These are phyloP conservation scores for Ceratosolen fusciceps DNA, from an alignment of 1,140 invertebrate species.

Conservation along the genomic window DNA sequence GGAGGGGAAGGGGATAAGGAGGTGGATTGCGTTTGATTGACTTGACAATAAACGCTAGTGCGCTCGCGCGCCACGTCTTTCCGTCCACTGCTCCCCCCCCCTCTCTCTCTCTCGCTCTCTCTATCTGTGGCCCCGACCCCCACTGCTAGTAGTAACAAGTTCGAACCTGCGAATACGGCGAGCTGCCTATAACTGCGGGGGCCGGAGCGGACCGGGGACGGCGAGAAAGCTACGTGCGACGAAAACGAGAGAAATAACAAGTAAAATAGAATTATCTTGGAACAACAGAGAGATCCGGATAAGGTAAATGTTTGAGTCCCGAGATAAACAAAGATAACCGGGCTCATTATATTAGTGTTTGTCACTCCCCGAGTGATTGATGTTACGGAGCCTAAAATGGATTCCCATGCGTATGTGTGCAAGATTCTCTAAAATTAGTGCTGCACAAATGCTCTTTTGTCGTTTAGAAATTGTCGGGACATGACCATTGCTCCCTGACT, in stretches of 20 bases:
- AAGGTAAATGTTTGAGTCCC: background rate
- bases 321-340: background rate
- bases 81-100: constrained; percentile 11
- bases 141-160: constrained; percentile 1
- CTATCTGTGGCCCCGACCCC: background rate
- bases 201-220: background rate
- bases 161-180: background rate
- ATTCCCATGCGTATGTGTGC: background rate
- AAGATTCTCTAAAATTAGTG: background rate
- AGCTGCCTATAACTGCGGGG: too few species aligned
- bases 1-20: constrained; percentile 55
- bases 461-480: constrained; percentile 7
- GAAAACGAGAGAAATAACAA: background rate
- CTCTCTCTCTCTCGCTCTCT: constrained; percentile 16
- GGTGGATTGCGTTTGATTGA: constrained; percentile 62
- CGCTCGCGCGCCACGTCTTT: background rate
- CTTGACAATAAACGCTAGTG: constrained; percentile 56
- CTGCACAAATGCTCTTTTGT: constrained; percentile 3
- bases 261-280: background rate
- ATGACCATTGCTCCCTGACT: constrained; percentile 7
- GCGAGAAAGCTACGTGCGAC: background rate
- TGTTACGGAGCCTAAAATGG: background rate
- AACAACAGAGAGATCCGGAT: background rate
- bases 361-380: background rate
- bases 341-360: background rate